Base-by-base conservation (phyloP, 2,888 invertebrate species). In the Drosophila ezoana region DNA sequence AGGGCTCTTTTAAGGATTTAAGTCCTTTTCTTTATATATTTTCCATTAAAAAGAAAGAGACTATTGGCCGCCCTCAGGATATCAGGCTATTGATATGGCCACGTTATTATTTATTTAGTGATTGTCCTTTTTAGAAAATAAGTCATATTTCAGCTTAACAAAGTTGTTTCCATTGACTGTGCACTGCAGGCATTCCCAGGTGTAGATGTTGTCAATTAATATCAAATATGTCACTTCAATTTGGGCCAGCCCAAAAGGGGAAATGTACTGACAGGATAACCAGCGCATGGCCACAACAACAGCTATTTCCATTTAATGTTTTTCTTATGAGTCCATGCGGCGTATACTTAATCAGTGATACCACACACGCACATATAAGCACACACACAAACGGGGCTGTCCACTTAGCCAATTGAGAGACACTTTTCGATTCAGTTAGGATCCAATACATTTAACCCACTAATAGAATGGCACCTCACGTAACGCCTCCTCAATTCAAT, bases 401-500 rank as follows among this genome's bases (percentile, higher is more conserved):
- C 53, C 49, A 63, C 23, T 63, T 72, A 41, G 54, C 16, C 54
- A 60, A 73, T 71, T 65, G 66, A 49, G 57, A 58, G 32, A 14
- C 73, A 60, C 57, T 72, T 72, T 45, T 57, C 48, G 41, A 37
- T 43, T 32, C 52, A 43, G 63, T 37, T 51, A 37, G 35, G 56
- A 67, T 49, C 38, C 49, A 16, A 44, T 72, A 52, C 58, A 72
- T 44, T 23, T 40, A 47, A 41, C 47, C 47, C 60, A 65, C 72
- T 44, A 72, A 76, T 41, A 28, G 65, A 41, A 14, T 38, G 28
- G 5, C 53, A 54, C 28, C 60, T 48, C 53, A 62, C 66, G 51
- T 63, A 20, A 43, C 74, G 66, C 68, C 71, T 44, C 11, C 49
- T 33, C 65, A 81, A 79, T 84, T 75, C 71, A 65, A 79, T 79